Conservation (phyloP, 2,797 vertebrate genomes). For the Paramormyrops hopkinsi region DNA sequence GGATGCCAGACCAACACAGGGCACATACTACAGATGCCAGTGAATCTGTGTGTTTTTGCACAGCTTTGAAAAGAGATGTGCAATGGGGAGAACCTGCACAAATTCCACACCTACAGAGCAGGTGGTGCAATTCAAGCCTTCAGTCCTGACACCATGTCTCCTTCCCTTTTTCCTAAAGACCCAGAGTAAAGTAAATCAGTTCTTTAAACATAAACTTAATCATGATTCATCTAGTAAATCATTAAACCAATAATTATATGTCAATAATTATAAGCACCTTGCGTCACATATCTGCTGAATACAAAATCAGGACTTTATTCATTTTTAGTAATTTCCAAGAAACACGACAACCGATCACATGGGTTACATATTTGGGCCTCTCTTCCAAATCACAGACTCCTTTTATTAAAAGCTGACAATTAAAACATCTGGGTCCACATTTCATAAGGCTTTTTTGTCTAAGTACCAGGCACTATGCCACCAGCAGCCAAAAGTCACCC, state of each 20-base stretch:
- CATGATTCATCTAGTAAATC: neutral
- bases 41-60: neutral
- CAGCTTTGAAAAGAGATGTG: neutral
- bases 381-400: neutral
- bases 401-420: neutral
- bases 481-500: neutral
- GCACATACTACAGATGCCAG: neutral
- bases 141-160: neutral
- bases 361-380: neutral
- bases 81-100: neutral
- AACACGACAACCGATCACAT: neutral
- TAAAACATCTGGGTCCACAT: neutral
- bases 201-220: neutral
- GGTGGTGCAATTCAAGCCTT: neutral
- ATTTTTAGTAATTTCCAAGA: neutral
- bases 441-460: neutral
- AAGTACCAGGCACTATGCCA: neutral
- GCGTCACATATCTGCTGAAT: neutral
- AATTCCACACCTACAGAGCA: neutral
- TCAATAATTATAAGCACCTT: no score
- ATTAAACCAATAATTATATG: neutral
- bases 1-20: neutral
- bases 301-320: neutral
- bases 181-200: neutral
- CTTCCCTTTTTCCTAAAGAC: neutral